Evolutionary conservation across 2,888 invertebrate species (phyloP).

Genomic region (Agonopterix subpropinquella): DNA sequence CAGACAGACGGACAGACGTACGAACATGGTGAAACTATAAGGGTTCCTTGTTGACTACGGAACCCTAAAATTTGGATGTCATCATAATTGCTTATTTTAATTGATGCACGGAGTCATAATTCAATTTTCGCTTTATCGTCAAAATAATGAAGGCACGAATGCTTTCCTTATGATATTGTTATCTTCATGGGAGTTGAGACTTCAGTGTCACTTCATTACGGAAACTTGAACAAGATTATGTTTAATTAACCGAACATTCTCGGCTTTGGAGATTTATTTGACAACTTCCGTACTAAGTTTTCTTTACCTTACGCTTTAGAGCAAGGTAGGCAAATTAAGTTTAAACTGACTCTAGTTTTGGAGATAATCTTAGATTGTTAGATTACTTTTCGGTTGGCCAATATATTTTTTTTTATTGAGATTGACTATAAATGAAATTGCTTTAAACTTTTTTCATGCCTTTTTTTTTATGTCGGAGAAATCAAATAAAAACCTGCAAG

Average conservation of each 20-base stretch:
- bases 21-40: too few relatives aligned
- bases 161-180: constrained; percentile 21
- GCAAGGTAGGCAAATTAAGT: neutral
- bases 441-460: too few relatives aligned
- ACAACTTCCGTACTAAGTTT: constrained; percentile 8
- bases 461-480: too few relatives aligned
- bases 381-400: too few relatives aligned
- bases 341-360: neutral
- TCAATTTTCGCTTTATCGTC: constrained; percentile 4
- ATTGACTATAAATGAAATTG: too few relatives aligned
- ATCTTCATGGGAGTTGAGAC: constrained; percentile 31
- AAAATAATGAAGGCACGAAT: constrained; percentile 18
- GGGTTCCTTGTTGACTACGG: too few relatives aligned
- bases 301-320: neutral
- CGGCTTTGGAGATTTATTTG: constrained; percentile 21
- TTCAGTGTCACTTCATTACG: constrained; percentile 22
- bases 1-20: too few relatives aligned
- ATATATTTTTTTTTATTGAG: too few relatives aligned
- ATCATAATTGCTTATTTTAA: neutral
- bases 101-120: constrained; percentile 5
- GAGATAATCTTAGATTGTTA: neutral
- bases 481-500: too few relatives aligned
- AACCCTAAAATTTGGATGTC: too few relatives aligned
- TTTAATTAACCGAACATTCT: constrained; percentile 24
- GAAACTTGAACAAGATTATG: constrained; percentile 24